phyloP scores from a whole-genome alignment of 2,888 invertebrate genomes.

The Augochlorella aurata region DNA sequence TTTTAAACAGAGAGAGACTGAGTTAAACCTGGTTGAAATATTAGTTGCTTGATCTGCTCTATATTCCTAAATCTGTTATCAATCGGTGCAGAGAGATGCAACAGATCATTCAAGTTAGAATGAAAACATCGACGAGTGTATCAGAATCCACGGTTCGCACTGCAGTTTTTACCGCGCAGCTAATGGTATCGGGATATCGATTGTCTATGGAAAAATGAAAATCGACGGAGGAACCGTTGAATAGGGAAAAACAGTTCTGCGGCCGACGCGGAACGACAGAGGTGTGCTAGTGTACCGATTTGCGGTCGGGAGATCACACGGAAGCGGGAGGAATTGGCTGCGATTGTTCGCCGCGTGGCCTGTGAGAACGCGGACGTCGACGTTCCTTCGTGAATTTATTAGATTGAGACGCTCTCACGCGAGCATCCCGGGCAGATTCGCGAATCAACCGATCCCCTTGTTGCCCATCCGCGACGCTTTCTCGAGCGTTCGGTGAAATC shows the following conservation, averaged over 20 bases:
- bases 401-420: conserved; percentile 72
- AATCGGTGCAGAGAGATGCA: too few relatives aligned
- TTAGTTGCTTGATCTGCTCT: too few relatives aligned
- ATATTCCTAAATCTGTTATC: too few relatives aligned
- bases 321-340: conserved; percentile 56
- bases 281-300: conserved; percentile 51
- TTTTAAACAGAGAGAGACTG: too few relatives aligned
- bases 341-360: conserved; percentile 51
- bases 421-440: conserved; percentile 31
- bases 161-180: too few relatives aligned
- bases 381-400: conserved; percentile 67
- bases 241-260: conserved; percentile 26
- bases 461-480: conserved; percentile 49
- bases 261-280: conserved; percentile 12
- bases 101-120: too few relatives aligned
- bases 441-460: conserved; percentile 38
- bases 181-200: neutral
- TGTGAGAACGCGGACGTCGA: conserved; percentile 64
- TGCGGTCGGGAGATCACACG: conserved; percentile 67
- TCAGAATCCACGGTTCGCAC: too few relatives aligned
- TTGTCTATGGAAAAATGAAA: neutral
- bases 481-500: conserved; percentile 39
- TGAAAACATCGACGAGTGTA: too few relatives aligned
- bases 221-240: neutral
- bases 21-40: too few relatives aligned